A percentile compares a stretch with the other conserved stretches of the same genome.
Conservation (phyloP, 2,113 vertebrate species). For the Notiomystis cincta region DNA sequence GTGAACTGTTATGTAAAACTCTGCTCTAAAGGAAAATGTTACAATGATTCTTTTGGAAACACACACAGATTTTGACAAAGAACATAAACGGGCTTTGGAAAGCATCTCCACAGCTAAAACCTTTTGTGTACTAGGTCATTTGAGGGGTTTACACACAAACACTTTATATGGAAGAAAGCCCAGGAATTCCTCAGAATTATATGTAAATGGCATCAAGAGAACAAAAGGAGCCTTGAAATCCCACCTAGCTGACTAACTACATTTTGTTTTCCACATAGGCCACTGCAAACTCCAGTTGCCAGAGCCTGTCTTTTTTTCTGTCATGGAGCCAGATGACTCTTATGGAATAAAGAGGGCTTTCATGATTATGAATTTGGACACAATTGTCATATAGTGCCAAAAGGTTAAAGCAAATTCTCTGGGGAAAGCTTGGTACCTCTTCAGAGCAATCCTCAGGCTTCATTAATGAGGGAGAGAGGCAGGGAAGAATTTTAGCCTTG, state of each 20-base stretch:
- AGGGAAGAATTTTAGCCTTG: slow-evolving; percentile 24
- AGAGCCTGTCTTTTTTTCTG: slow-evolving; percentile 19
- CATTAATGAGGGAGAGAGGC: background rate
- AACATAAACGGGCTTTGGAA: slow-evolving; percentile 14
- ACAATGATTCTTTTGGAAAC: slow-evolving; percentile 9
- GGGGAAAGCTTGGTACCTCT: background rate
- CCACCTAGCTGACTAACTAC: slow-evolving; percentile 1
- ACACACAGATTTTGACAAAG: background rate
- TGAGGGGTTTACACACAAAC: slow-evolving; percentile 22
- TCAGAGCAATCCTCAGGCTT: slow-evolving; percentile 2
- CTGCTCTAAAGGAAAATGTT: slow-evolving; percentile 1
- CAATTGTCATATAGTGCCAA: slow-evolving; percentile 18
- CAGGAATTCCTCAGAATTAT: slow-evolving; percentile 52
- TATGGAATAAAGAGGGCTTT: slow-evolving; percentile 28
- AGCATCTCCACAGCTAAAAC: background rate
- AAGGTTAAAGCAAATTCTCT: background rate
- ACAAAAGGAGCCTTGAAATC: slow-evolving; percentile 43
- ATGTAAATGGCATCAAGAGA: slow-evolving; percentile 45
- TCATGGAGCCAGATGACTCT: slow-evolving; percentile 33
- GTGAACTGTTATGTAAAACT: slow-evolving; percentile 10
- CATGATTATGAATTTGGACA: slow-evolving; percentile 28
- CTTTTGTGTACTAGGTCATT: slow-evolving; percentile 1
- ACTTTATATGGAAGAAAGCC: slow-evolving; percentile 34
- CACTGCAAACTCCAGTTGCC: background rate
- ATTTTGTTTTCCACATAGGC: background rate